These are phyloP conservation scores for Myotis daubentonii DNA, from an alignment of 2,797 vertebrate species.

Conservation along the genomic window DNA sequence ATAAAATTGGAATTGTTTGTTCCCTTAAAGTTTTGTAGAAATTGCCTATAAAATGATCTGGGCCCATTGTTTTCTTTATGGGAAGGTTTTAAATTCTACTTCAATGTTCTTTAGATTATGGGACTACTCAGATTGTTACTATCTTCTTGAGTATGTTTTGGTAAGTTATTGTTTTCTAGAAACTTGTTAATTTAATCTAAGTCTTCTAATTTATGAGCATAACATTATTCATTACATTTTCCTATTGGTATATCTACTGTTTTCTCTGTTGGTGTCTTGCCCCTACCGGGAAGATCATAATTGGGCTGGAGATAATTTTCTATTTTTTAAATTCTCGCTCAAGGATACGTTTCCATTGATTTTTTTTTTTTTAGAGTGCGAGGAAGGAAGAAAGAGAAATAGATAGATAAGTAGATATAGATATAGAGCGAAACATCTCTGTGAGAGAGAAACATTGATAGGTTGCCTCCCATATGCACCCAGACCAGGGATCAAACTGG, in stretches of 20 bases:
- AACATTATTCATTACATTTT: constrained; percentile 24
- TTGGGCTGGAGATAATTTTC: background rate
- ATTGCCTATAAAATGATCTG: constrained; percentile 2
- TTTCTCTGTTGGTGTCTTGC: constrained; percentile 14
- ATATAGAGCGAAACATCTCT: background rate
- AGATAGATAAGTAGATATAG: no score
- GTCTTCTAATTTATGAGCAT: constrained; percentile 16
- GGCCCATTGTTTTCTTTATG: background rate
- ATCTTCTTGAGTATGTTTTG: constrained; percentile 1
- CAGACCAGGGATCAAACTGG: background rate
- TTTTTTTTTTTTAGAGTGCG: background rate
- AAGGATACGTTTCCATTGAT: background rate
- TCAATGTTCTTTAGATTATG: background rate
- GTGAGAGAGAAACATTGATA: background rate
- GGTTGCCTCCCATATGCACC: background rate
- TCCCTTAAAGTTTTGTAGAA: constrained; percentile 18
- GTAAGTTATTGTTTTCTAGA: constrained; percentile 28
- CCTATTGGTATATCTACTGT: background rate
- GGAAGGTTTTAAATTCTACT: background rate
- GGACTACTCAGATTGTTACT: background rate
- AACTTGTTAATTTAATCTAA: constrained; percentile 35
- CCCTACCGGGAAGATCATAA: background rate
- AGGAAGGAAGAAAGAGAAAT: background rate
- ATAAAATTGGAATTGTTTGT: background rate
- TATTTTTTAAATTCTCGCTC: background rate